Conservation (phyloP, 2,888 invertebrate genomes). For the Trachelus tabidus region DNA sequence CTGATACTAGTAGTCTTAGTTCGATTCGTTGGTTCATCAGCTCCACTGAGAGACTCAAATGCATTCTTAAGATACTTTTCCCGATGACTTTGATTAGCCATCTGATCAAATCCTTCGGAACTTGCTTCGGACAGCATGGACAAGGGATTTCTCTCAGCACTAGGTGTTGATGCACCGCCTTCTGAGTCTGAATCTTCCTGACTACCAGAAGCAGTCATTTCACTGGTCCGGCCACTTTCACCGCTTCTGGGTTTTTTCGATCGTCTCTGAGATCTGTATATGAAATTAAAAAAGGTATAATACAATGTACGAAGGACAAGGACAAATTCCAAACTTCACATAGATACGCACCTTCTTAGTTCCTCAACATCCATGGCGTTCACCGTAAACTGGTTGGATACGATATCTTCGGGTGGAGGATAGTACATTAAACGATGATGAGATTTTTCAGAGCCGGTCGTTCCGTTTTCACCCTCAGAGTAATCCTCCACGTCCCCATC, state of each 20-base stretch:
- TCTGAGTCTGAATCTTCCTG: slow-evolving; percentile 77
- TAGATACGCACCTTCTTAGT: slow-evolving; percentile 72
- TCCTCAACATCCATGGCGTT: slow-evolving; percentile 91
- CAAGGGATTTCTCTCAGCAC: slow-evolving; percentile 80
- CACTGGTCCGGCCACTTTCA: slow-evolving; percentile 55
- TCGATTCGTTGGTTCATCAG: slow-evolving; percentile 66
- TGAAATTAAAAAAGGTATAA: not conserved
- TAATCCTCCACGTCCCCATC: slow-evolving; percentile 89
- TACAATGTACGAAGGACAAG: slow-evolving; percentile 27
- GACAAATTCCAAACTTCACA: slow-evolving; percentile 2
- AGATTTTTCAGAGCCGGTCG: slow-evolving; percentile 75
- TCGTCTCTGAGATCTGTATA: slow-evolving; percentile 54
- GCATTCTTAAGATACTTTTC: slow-evolving; percentile 76
- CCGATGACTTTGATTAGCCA: slow-evolving; percentile 67
- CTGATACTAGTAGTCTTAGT: slow-evolving; percentile 62
- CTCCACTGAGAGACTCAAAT: slow-evolving; percentile 78
- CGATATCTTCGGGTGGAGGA: slow-evolving; percentile 75
- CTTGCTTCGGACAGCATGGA: slow-evolving; percentile 79
- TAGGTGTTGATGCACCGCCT: slow-evolving; percentile 80
- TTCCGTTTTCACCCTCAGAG: slow-evolving; percentile 76
- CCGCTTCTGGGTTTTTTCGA: slow-evolving; percentile 51
- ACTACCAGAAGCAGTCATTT: slow-evolving; percentile 68
- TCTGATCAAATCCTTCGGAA: slow-evolving; percentile 74
- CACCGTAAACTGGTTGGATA: slow-evolving; percentile 82
- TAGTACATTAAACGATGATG: slow-evolving; percentile 79